phyloP scores from a whole-genome alignment of 92 coral and sea anemone species.

The Zoanthus solanderi region DNA sequence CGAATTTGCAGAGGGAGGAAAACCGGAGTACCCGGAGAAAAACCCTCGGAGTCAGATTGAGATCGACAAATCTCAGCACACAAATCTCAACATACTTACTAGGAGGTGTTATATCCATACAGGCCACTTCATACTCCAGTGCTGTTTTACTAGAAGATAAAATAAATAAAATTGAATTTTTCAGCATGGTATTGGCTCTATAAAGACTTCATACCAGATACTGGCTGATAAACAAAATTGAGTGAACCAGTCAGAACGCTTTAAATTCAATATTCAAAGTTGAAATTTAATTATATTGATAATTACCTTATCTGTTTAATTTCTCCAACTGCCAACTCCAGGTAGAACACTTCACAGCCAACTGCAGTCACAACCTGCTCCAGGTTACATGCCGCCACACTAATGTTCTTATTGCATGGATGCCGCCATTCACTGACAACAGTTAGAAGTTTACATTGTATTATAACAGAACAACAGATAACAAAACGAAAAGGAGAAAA shows the following conservation, averaged over 20 bases:
- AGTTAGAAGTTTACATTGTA: not conserved
- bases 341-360: slow-evolving; percentile 89
- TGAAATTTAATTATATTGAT: not conserved
- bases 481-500: too few relatives aligned
- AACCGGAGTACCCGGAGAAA: too few relatives aligned
- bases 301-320: slow-evolving; percentile 80
- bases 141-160: slow-evolving; percentile 72
- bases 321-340: slow-evolving; percentile 76
- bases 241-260: too few relatives aligned
- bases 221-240: too few relatives aligned
- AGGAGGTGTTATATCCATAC: slow-evolving; percentile 91
- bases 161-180: not conserved
- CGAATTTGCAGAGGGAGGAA: too few relatives aligned
- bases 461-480: not conserved
- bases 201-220: too few relatives aligned
- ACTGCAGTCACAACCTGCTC: slow-evolving; percentile 94
- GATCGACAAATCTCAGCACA: too few relatives aligned
- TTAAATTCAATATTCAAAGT: too few relatives aligned
- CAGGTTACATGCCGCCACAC: slow-evolving; percentile 94
- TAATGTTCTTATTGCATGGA: slow-evolving; percentile 87
- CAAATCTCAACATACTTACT: slow-evolving; percentile 50
- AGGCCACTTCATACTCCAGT: slow-evolving; percentile 96
- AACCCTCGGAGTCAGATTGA: too few relatives aligned
- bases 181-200: too few relatives aligned
- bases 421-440: slow-evolving; percentile 92